These are phyloP conservation scores for Cyprinodon tularosa DNA, from an alignment of 2,113 vertebrate species.

Conservation along the genomic window DNA sequence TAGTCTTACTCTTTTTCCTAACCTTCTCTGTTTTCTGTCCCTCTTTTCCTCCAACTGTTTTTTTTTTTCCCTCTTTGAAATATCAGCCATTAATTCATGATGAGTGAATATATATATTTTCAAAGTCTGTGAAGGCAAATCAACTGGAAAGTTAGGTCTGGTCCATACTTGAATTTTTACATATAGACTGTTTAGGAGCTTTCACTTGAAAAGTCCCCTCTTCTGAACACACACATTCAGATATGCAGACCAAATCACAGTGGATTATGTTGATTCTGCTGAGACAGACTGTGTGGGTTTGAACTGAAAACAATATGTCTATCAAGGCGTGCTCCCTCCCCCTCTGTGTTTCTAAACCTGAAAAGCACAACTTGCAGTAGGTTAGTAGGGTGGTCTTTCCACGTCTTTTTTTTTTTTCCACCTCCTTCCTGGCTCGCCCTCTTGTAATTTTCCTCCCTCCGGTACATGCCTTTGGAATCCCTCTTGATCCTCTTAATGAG, in stretches of 20 bases:
- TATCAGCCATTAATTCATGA: not conserved
- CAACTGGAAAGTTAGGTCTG: not conserved
- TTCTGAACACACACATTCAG: slow-evolving; percentile 6
- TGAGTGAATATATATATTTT: not conserved
- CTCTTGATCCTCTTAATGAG: slow-evolving; percentile 81
- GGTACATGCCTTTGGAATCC: slow-evolving; percentile 77
- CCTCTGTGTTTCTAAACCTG: slow-evolving; percentile 47
- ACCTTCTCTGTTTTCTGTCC: not conserved
- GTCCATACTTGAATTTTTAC: not conserved
- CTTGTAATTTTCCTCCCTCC: slow-evolving; percentile 63
- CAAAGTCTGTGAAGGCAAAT: not conserved
- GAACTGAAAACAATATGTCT: slow-evolving; percentile 69
- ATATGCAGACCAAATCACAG: slow-evolving; percentile 26
- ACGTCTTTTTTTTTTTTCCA: not conserved
- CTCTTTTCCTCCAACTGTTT: not conserved
- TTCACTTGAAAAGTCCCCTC: slow-evolving; percentile 15
- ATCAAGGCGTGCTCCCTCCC: slow-evolving; percentile 37
- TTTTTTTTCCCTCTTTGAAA: not conserved
- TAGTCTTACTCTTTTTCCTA: no score
- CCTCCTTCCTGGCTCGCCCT: slow-evolving; percentile 28
- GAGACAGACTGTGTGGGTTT: slow-evolving; percentile 51
- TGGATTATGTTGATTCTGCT: slow-evolving; percentile 43
- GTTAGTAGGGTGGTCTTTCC: slow-evolving; percentile 56
- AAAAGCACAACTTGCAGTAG: slow-evolving; percentile 62
- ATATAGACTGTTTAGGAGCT: not conserved